Base-by-base conservation (phyloP, 1,140 invertebrate species). In the Drosophila kohkoa region DNA sequence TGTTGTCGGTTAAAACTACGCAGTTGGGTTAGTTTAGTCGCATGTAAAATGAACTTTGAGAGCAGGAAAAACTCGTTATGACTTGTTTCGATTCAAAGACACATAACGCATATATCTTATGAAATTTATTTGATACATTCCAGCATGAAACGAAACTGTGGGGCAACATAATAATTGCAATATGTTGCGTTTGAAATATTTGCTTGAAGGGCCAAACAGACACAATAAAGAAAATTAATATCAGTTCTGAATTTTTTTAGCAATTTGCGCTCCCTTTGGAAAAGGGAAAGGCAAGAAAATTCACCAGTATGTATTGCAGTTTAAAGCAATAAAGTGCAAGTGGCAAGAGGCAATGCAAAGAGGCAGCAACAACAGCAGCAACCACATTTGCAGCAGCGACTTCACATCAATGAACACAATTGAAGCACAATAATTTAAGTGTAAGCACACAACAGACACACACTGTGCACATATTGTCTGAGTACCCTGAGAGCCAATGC, bases 261-360 rank as follows among this genome's bases (percentile, higher is more conserved):
- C 20, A 25, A 25, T 3, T 25, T 25, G 0, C 20, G 1, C 7
- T 32, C 7, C 1, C 1, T 32, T 32, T 32, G 1, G 6, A 32
- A 7, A 32, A 32, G 30, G 30, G 30, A 5, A 25, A 32, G 0
- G 1, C 30, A 8, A 8, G 5, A 35, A 54, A 35, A 35, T 35
- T 38, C 13, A 32, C 11, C 35, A 8, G 11, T 38, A 38, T 38
- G 3, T 38, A 38, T 32, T 32, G 30, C 30, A 5, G 30, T 32
- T 32, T 32, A 32, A 32, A 3, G 55, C 66, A 69, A 60, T 60
- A 60, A 60, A 51, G 16, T 48, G 48, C 66, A 43, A 38, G 28
- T 4, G 30, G 28, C 41, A 57, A 15, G 35, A 1, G 8, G 35
- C 6, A 32, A 45, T 5, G 3, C 32, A 60, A 16, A 1, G 5